Evolutionary conservation across 2,113 vertebrate species (phyloP), one percentile per base, ranked within the genome.

Genomic region (Grallaria varia): DNA sequence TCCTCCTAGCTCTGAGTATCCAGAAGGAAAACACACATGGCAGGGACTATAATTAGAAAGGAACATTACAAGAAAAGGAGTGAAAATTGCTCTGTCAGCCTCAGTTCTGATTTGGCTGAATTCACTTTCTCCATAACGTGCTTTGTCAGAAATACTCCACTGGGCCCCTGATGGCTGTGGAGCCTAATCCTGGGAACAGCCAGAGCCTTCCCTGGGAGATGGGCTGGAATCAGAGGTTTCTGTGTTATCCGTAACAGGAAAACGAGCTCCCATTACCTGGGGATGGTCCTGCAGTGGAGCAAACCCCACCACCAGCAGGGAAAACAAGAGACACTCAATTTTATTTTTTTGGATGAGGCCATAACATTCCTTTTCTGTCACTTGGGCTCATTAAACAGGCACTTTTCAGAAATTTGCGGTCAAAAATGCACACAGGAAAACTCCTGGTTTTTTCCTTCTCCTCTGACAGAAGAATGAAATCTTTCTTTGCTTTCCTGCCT

Each of bases 31-130:
- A 33, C 40, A 24, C 44, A 58, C 56, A 25, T 55, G 69, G 82
- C 47, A 59, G 64, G 45, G 53, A 55, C 69, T 91, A 56, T 58
- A 79, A 90, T 94, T 91, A 93, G 93, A 77, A 89, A 60, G 67
- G 58, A 74, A 18, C 15, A 30, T 81, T 44, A 52, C 14, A 27
- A 87, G 80, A 60, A 78, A 88, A 79, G 59, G 62, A 79, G 47
- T 44, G 37, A 24, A 84, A 93, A 82, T 78, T 88, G 66, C 84
- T 66, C 86, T 91, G 91, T 91, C 93, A 96, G 45, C 81, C 68
- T 77, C 59, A n/a, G 78, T 66, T 90, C 47, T 93, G 49, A 75
- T 93, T 60, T 39, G 75, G 71, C 47, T 88, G 84, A 30, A 39
- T 72, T n/a, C 66, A 5, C 64, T 68, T 63, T 35, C 62, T 40